Base-by-base conservation (phyloP, 2,113 vertebrate genomes). In the Cynoglossus semilaevis region DNA sequence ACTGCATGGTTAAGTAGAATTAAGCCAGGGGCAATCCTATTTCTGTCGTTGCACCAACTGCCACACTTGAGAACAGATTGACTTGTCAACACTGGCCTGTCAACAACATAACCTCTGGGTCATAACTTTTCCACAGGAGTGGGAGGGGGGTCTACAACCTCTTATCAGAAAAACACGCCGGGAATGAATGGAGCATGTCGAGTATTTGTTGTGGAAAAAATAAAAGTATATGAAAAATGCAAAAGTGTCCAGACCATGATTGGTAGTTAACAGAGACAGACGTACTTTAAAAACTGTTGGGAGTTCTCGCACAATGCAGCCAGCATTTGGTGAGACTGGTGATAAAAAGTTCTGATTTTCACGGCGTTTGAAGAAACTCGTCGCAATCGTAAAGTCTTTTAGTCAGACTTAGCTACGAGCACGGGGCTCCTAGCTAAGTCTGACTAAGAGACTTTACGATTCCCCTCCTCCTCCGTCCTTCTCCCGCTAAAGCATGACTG, bases 51-150 rank as follows among this genome's bases (percentile, higher is more conserved):
- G 76, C 46, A 66, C 55, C 79, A 67, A 82, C 79, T 80, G 69
- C 73, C 68, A 60, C 63, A 74, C 67, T 38, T 58, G 9, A 34
- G 51, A 58, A 60, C 61, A 55, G 59, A 59, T 79, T 52, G n/a
- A 66, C 36, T 67, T 81, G 82, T 73, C 74, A 81, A 64, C 74
- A 37, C 51, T 14, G 63, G 17, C 42, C 72, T 78, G 78, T 81
- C 81, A 67, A 74, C 78, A 79, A 17, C 50, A 51, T 10, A 51
- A 73, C 55, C 1, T 42, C 56, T 43, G 12, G 46, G 42, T 64
- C 70, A 66, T 72, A 68, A 65, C 57, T 53, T 57, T 57, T 29
- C 22, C 22, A 29, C 22, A 40, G 54, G 67, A n/a, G 54, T 1
- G 7, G 22, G 22, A 16, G 44, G 45, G 51, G 58, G 40, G 44